Percentiles rank a stretch among this genome's conserved stretches.
phyloP scores from a whole-genome alignment of 2,113 vertebrate genomes.

The Heterocephalus glaber region DNA sequence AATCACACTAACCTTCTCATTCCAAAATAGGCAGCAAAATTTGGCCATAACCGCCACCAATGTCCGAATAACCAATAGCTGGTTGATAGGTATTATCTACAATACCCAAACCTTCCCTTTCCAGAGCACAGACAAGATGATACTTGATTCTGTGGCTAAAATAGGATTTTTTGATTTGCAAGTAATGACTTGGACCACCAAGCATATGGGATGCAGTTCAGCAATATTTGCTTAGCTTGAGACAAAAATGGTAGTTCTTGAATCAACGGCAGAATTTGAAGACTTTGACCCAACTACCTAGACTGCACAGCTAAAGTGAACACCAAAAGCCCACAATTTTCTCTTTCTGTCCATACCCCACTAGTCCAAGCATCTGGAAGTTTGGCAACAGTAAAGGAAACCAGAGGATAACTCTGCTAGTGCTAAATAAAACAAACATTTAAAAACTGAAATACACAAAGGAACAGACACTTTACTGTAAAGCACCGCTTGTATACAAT shows the following conservation, averaged over 20 bases:
- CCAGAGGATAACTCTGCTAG: neutral
- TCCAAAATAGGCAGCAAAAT: neutral
- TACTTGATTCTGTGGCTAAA: no score
- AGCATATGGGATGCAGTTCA: neutral
- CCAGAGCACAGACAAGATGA: neutral
- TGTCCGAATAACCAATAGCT: neutral
- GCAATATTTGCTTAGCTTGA: neutral
- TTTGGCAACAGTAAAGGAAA: neutral
- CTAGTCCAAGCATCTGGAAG: neutral
- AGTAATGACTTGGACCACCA: neutral
- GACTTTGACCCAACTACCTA: neutral
- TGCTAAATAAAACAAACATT: conserved; percentile 10
- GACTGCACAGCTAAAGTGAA: neutral
- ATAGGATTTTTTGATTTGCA: no score
- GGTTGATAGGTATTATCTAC: neutral
- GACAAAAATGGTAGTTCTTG: neutral
- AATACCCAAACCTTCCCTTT: neutral
- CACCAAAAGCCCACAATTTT: neutral
- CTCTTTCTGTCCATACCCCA: neutral
- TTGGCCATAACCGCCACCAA: neutral
- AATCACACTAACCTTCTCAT: neutral
- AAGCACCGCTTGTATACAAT: neutral
- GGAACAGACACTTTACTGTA: neutral
- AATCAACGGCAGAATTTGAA: neutral
- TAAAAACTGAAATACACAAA: neutral